Evolutionary conservation across 2,888 invertebrate species (phyloP).

Genomic region (Lycaena phlaeas): DNA sequence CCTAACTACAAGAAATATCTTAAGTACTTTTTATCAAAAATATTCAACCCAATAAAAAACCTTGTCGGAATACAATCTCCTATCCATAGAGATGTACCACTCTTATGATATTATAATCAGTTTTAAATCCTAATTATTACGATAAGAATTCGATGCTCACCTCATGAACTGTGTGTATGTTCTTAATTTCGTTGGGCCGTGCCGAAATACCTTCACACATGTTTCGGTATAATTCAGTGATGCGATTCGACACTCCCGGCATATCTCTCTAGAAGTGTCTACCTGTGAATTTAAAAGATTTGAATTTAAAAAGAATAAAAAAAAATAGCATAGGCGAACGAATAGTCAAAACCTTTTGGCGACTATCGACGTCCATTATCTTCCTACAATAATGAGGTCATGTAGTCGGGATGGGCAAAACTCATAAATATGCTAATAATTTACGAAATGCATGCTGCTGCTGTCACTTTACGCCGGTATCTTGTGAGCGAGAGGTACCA

Average conservation of each 20-base stretch:
- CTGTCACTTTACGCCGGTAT: background rate
- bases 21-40: no score
- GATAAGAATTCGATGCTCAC: slow-evolving; percentile 46
- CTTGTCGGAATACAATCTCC: no score
- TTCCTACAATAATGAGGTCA: no score
- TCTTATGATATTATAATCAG: no score
- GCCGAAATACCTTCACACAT: slow-evolving; percentile 83
- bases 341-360: background rate
- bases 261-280: slow-evolving; percentile 80
- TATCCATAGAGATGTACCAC: no score
- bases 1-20: no score
- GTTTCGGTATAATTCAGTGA: slow-evolving; percentile 87
- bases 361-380: background rate
- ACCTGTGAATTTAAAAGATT: slow-evolving; percentile 69
- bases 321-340: background rate
- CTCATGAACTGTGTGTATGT: slow-evolving; percentile 70
- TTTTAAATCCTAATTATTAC: no score
- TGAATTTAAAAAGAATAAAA: no score
- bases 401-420: no score
- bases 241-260: slow-evolving; percentile 76
- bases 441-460: no score
- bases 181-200: slow-evolving; percentile 78
- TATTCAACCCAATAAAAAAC: no score
- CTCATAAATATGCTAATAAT: no score
- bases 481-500: background rate